phyloP scores from a whole-genome alignment of 2,888 invertebrate genomes.

The Ophion obscuratus region DNA sequence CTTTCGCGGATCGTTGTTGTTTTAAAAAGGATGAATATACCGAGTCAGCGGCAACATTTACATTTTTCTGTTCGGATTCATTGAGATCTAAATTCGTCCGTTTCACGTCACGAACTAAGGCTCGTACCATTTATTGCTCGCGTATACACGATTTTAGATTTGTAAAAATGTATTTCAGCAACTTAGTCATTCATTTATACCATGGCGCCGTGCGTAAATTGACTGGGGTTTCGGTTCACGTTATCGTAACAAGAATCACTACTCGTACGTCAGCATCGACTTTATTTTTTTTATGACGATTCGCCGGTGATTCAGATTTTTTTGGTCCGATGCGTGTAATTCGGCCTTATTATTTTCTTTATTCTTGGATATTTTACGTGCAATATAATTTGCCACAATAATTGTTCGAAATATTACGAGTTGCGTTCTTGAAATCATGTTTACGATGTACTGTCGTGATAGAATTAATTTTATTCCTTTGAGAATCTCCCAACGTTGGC shows the following conservation, averaged over 20 bases:
- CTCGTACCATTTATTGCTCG: constrained; percentile 28
- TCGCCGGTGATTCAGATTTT: not conserved
- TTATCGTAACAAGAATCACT: not conserved
- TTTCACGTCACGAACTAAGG: not conserved
- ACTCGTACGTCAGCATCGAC: not conserved
- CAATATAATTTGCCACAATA: no score
- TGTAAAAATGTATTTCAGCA: constrained; percentile 20
- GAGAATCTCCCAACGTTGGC: no score
- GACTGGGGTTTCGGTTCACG: not conserved
- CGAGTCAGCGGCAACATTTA: not conserved
- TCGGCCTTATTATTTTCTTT: not conserved
- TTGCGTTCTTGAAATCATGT: no score
- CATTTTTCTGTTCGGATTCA: constrained; percentile 6
- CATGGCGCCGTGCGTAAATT: constrained; percentile 11
- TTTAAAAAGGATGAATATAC: constrained; percentile 10
- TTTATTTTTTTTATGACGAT: not conserved
- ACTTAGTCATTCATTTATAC: constrained; percentile 21
- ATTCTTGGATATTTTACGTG: not conserved
- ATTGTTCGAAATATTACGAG: no score
- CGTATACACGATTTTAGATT: not conserved
- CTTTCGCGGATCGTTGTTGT: not conserved
- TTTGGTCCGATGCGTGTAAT: no score
- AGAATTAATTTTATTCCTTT: no score
- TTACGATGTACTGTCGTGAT: no score
- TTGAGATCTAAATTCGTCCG: constrained; percentile 13